Evolutionary conservation across 2,113 vertebrate species (phyloP).

Genomic region (Tragelaphus scriptus): DNA sequence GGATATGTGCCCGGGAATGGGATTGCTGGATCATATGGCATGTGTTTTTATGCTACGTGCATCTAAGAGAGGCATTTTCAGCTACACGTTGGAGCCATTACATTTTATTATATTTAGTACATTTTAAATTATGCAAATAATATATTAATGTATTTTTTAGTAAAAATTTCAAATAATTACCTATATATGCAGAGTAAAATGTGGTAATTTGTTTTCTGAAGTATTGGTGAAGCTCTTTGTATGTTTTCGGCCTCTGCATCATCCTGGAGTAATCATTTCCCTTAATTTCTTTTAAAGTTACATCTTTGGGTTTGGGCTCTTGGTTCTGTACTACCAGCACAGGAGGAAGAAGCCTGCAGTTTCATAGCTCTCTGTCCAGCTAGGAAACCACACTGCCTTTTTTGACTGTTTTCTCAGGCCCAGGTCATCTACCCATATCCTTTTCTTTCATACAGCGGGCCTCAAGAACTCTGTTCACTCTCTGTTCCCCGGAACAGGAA

Average conservation of each 20-base stretch:
- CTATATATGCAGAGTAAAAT: not conserved
- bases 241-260: not conserved
- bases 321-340: not conserved
- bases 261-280: not conserved
- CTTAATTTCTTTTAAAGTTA: conserved; percentile 17
- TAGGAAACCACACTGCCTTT: conserved; percentile 6
- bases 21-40: not conserved
- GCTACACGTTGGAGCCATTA: not conserved
- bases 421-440: not conserved
- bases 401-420: not conserved
- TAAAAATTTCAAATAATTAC: conserved; percentile 7
- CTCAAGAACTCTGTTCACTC: not conserved
- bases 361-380: not conserved
- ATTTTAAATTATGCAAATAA: conserved; percentile 3
- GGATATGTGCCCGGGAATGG: not conserved
- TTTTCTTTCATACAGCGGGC: not conserved
- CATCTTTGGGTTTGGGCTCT: not conserved
- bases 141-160: not conserved
- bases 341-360: not conserved
- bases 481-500: not conserved
- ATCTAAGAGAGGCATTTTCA: not conserved
- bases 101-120: not conserved
- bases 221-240: not conserved
- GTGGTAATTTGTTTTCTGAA: conserved; percentile 19
- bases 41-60: not conserved